Evolutionary conservation across 2,888 invertebrate genomes (phyloP).

Genomic region (Ferdinandea cuprea): DNA sequence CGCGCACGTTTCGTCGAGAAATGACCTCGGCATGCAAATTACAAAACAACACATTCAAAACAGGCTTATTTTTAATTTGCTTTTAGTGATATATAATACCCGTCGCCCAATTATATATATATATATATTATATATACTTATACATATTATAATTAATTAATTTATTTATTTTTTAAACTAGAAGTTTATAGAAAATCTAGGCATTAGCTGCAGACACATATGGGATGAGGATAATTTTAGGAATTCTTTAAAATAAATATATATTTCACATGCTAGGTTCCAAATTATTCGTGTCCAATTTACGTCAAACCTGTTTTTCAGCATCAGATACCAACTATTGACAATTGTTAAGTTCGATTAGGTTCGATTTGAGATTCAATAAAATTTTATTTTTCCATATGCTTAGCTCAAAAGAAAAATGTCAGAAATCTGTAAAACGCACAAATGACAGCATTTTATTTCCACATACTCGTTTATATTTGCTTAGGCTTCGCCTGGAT

Average conservation of each 20-base stretch:
- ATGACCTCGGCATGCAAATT: constrained; percentile 62
- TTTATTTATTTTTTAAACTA: background rate
- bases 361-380: no score
- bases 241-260: no score
- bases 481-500: constrained; percentile 17
- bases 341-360: no score
- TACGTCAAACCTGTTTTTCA: background rate
- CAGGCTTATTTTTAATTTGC: constrained; percentile 61
- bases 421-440: constrained; percentile 42
- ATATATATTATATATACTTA: constrained; percentile 19
- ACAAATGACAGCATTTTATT: constrained; percentile 5
- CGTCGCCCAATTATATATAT: no score
- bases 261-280: no score
- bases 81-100: constrained; percentile 13
- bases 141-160: constrained; percentile 4
- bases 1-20: constrained; percentile 72
- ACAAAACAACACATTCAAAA: constrained; percentile 57
- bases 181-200: no score
- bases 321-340: no score
- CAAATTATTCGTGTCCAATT: no score
- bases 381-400: background rate
- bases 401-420: constrained; percentile 35
- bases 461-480: constrained; percentile 27
- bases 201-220: no score
- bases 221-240: no score